Conservation (phyloP, 1,140 invertebrate species). For the Caenorhabditis brenneri region DNA sequence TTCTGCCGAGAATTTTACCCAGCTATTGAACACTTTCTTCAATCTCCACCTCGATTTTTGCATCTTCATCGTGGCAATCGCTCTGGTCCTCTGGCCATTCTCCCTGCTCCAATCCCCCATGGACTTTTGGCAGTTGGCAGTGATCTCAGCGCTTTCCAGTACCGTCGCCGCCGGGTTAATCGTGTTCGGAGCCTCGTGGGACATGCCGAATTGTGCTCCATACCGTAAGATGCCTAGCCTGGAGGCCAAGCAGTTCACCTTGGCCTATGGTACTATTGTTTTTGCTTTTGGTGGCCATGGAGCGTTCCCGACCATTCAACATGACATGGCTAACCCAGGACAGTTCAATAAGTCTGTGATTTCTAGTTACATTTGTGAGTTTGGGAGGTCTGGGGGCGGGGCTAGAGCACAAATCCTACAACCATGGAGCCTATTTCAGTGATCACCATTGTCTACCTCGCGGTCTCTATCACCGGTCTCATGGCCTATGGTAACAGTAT, state of each 20-base stretch:
- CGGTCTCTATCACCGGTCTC: slow-evolving; percentile 34
- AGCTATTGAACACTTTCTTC: slow-evolving; percentile 45
- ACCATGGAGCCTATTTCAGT: too few species aligned
- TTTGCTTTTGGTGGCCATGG: slow-evolving; percentile 72
- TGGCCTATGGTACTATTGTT: slow-evolving; percentile 67
- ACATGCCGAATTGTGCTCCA: slow-evolving; percentile 8
- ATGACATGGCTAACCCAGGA: slow-evolving; percentile 71
- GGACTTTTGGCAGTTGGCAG: slow-evolving; percentile 61
- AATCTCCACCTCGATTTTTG: slow-evolving; percentile 52
- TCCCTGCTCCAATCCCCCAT: slow-evolving; percentile 45
- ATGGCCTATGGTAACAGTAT: slow-evolving; percentile 52
- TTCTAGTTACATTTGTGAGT: slow-evolving; percentile 53
- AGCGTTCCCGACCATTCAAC: slow-evolving; percentile 72
- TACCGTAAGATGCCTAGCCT: background rate
- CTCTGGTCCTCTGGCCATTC: slow-evolving; percentile 48
- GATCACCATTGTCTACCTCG: slow-evolving; percentile 47
- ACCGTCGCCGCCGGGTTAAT: slow-evolving; percentile 17
- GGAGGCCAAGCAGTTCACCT: background rate
- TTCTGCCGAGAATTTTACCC: slow-evolving; percentile 53
- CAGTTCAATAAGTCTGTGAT: slow-evolving; percentile 64
- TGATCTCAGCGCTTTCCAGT: slow-evolving; percentile 30
- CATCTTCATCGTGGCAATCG: slow-evolving; percentile 53
- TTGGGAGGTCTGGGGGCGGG: too few species aligned
- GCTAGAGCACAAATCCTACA: too few species aligned
- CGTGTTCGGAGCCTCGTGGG: slow-evolving; percentile 19